Conservation (phyloP, 2,888 invertebrate genomes). For the Phoenoteleia sp. region DNA sequence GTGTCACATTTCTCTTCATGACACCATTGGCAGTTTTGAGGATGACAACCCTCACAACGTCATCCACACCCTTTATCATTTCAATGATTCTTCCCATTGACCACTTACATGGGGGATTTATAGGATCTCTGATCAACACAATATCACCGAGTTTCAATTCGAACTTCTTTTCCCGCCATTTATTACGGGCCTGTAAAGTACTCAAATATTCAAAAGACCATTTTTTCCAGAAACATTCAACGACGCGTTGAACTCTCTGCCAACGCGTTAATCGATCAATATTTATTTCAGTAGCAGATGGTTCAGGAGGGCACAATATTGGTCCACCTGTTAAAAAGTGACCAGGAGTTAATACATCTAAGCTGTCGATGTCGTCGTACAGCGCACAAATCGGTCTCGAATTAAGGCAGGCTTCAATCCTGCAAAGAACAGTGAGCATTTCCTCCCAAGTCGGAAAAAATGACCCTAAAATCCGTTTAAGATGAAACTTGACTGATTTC, state of each 20-base stretch:
- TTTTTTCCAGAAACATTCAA: slow-evolving; percentile 11
- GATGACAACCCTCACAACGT: not conserved
- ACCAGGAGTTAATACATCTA: too few relatives aligned
- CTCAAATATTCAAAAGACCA: slow-evolving; percentile 6
- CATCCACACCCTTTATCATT: not conserved
- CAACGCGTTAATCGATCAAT: too few relatives aligned
- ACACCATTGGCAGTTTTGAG: not conserved
- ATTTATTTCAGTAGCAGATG: too few relatives aligned
- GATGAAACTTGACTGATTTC: too few relatives aligned
- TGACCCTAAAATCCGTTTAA: too few relatives aligned
- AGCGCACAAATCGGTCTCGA: too few relatives aligned
- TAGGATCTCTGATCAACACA: not conserved
- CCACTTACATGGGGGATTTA: not conserved
- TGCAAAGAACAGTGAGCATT: too few relatives aligned
- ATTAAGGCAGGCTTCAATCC: too few relatives aligned
- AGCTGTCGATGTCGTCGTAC: too few relatives aligned
- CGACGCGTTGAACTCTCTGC: too few relatives aligned
- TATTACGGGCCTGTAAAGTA: not conserved
- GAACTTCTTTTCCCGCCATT: not conserved
- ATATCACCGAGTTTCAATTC: not conserved
- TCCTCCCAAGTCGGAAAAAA: too few relatives aligned
- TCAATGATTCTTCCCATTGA: not conserved
- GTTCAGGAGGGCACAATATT: not conserved
- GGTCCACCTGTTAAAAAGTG: not conserved
- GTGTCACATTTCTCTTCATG: too few relatives aligned